Conservation (phyloP, 2,797 vertebrate genomes). For the Parauchenoglanis punctatus region DNA sequence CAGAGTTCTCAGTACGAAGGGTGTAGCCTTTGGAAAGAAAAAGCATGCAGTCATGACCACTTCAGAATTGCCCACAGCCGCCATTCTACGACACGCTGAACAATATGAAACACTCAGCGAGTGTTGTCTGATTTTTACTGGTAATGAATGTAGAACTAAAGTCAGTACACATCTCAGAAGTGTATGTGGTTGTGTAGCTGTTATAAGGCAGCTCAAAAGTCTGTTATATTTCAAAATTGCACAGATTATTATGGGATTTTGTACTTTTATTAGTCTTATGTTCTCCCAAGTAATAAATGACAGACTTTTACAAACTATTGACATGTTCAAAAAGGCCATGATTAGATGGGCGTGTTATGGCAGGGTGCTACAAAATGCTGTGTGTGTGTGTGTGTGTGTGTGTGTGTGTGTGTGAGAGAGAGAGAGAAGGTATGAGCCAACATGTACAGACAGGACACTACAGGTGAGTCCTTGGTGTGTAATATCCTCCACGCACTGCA, state of each 20-base stretch:
- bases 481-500: background rate
- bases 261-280: background rate
- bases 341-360: slow-evolving; percentile 5
- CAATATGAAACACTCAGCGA: background rate
- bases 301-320: background rate
- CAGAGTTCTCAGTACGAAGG: background rate
- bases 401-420: background rate
- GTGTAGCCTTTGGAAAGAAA: background rate
- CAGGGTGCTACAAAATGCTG: background rate
- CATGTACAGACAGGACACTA: slow-evolving; percentile 26
- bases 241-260: background rate
- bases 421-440: background rate
- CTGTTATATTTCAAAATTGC: background rate
- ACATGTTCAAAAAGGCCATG: background rate
- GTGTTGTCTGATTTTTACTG: background rate
- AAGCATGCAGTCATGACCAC: background rate
- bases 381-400: background rate
- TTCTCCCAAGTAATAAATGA: background rate
- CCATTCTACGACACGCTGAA: background rate
- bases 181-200: too few relatives aligned
- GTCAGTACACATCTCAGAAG: too few relatives aligned
- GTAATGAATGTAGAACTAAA: background rate
- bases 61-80: background rate
- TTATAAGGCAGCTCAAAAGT: background rate
- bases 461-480: background rate